Evolutionary conservation across 2,888 invertebrate genomes (phyloP).

Genomic region (Watsonalla binaria): DNA sequence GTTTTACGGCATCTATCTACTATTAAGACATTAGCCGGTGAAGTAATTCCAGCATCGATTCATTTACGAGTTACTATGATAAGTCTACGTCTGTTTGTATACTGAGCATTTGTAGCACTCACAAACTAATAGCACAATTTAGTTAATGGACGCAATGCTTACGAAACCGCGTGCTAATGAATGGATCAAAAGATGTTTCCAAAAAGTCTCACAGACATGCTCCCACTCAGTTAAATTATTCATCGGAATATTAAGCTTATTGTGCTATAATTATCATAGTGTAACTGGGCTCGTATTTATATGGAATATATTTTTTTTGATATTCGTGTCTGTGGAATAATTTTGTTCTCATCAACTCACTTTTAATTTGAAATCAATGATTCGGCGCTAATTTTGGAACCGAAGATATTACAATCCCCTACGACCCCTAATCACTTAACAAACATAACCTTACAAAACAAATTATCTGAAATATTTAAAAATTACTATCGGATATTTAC

Average conservation of each 20-base stretch:
- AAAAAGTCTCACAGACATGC: background rate
- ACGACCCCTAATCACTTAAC: too few species aligned
- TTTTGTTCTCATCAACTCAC: too few species aligned
- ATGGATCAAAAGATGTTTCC: background rate
- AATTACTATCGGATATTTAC: too few species aligned
- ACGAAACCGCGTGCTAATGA: background rate
- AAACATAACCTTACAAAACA: too few species aligned
- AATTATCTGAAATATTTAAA: too few species aligned
- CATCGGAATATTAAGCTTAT: background rate
- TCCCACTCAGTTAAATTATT: background rate
- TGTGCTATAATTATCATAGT: background rate
- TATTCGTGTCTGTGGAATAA: background rate
- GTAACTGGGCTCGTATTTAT: background rate
- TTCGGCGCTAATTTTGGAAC: too few species aligned
- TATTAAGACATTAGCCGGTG: background rate
- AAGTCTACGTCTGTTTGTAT: too few species aligned
- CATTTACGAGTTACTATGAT: background rate
- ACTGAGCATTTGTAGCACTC: background rate
- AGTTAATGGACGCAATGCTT: too few species aligned
- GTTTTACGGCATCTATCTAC: background rate
- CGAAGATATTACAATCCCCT: too few species aligned
- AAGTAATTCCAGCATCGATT: background rate
- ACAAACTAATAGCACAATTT: background rate
- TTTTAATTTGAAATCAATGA: too few species aligned
- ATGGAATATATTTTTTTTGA: background rate